Evolutionary conservation across 2,888 invertebrate genomes (phyloP).

Genomic region (Lochmaea crataegi): DNA sequence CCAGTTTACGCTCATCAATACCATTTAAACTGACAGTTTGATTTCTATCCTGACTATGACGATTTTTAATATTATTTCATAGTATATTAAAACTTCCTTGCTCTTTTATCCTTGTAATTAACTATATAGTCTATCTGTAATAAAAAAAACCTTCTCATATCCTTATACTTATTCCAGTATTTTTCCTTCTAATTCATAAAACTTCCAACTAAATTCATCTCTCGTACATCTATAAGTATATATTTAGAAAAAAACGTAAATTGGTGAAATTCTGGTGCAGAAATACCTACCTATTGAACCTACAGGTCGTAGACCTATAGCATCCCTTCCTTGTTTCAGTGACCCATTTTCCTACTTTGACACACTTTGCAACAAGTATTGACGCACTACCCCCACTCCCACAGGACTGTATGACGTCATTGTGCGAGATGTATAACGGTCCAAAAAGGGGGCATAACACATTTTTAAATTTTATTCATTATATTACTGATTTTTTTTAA

Average conservation of each 20-base stretch:
- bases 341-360: slow-evolving; percentile 64
- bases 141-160: too few relatives aligned
- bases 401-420: slow-evolving; percentile 63
- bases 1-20: too few relatives aligned
- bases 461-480: slow-evolving; percentile 26
- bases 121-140: too few relatives aligned
- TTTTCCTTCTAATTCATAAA: too few relatives aligned
- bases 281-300: slow-evolving; percentile 38
- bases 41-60: too few relatives aligned
- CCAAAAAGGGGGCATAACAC: slow-evolving; percentile 38
- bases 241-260: slow-evolving; percentile 45
- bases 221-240: neutral
- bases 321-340: slow-evolving; percentile 55
- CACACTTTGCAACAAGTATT: slow-evolving; percentile 68
- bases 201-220: too few relatives aligned
- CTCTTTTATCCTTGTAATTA: too few relatives aligned
- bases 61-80: too few relatives aligned
- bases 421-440: slow-evolving; percentile 47
- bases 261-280: slow-evolving; percentile 42
- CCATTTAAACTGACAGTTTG: too few relatives aligned
- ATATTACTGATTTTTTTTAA: neutral
- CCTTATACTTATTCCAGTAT: too few relatives aligned
- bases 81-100: too few relatives aligned
- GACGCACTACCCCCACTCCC: slow-evolving; percentile 61
- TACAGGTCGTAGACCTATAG: slow-evolving; percentile 58